Conservation (phyloP, 1,140 invertebrate species). For the Drosophila nasuta region DNA sequence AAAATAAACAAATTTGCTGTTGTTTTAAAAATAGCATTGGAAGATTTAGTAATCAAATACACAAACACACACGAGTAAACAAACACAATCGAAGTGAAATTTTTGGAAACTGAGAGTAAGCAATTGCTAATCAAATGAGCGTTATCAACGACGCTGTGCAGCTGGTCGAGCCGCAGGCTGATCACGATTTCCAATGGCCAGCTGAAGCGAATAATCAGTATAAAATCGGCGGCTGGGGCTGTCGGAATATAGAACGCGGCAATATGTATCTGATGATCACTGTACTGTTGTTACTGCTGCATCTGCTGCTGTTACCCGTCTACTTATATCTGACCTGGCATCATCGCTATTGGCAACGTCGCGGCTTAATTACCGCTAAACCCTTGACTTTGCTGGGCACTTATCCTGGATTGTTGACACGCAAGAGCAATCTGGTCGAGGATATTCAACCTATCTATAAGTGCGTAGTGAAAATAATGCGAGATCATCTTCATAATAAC, state of each 20-base stretch:
- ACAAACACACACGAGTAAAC: not conserved
- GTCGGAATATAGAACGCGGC: slow-evolving; percentile 27
- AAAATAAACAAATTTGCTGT: no score
- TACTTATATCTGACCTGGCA: slow-evolving; percentile 84
- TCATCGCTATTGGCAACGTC: slow-evolving; percentile 77
- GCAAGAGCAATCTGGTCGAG: slow-evolving; percentile 63
- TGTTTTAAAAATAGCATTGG: not conserved
- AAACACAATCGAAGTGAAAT: not conserved
- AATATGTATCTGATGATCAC: slow-evolving; percentile 55
- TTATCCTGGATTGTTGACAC: slow-evolving; percentile 84
- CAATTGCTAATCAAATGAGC: not conserved
- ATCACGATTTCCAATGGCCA: not conserved
- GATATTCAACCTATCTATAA: slow-evolving; percentile 71
- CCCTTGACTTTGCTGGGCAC: slow-evolving; percentile 78
- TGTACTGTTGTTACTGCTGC: slow-evolving; percentile 41
- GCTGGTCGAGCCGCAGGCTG: not conserved
- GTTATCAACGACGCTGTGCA: slow-evolving; percentile 2
- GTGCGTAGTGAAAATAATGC: slow-evolving; percentile 37
- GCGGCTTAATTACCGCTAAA: slow-evolving; percentile 73
- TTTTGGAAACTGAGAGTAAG: not conserved
- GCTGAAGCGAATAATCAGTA: slow-evolving; percentile 14
- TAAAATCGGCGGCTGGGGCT: slow-evolving; percentile 33
- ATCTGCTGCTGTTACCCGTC: slow-evolving; percentile 54
- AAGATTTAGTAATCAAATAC: slow-evolving; percentile 1
- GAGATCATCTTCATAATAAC: not conserved